Base-by-base conservation (phyloP, 1,140 invertebrate species). In the Megathymus violae region DNA sequence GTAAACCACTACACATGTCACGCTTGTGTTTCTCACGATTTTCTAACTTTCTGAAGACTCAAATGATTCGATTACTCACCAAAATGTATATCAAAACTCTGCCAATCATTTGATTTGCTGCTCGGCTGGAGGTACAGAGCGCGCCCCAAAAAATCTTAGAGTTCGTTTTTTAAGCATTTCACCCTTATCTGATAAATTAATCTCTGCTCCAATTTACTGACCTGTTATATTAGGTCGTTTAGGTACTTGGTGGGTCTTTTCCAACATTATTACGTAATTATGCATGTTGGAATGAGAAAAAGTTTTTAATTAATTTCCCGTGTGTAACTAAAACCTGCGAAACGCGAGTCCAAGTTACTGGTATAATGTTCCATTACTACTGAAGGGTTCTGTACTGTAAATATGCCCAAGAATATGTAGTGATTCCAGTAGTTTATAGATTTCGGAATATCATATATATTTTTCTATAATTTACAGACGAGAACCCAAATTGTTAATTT, bases 101-200 rank as follows among this genome's bases (percentile, higher is more conserved):
- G 22, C 11, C 46, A 19, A 51, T 51, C 34, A 51, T 51, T 51
- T 51, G 27, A 34, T 43, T 43, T 13, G 47, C 16, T 4, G 7
- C 19, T 38, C 16, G 7, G 34, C 13, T 22, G 48, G 9, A 36
- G 2, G 2, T 34, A 19, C 36, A 17, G 15, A 15, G 31, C 5
- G 48, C 48, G 0, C 16, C n/a, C 34, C 9, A 51, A 46, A 46
- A 46, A 41, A 41, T 22, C 17, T 38, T 41, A 27, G 31, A 38
- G 36, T 51, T 52, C 17, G 19, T 56, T 56, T 56, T 43, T 56
- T 15, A 2, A 43, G n/a, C 51, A 5, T 56, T 43, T 43, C 14
- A 46, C 31, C 27, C 14, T 63, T 67, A 67, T 67, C 65, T 54
- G 38, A 59, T 63, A 63, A 67, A 67, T 67, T 59, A 63, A 67